Conservation (phyloP, 1,140 invertebrate genomes). For the Drosophila novamexicana region DNA sequence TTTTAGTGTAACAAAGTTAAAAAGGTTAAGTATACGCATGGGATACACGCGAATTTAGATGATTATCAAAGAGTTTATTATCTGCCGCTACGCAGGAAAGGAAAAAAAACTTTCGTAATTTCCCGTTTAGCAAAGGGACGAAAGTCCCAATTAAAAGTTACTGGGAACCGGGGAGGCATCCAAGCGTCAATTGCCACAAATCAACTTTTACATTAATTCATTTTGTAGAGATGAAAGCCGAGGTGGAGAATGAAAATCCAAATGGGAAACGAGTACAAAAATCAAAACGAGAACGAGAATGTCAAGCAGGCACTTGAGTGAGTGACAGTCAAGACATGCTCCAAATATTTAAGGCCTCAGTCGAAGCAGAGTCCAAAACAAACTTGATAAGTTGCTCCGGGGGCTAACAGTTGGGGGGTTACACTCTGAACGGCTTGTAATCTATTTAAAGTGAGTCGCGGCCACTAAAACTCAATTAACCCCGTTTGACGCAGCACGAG, state of each 20-base stretch:
- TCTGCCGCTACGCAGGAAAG: background rate
- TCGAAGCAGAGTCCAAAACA: constrained; percentile 60
- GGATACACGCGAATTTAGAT: background rate
- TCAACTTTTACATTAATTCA: constrained; percentile 79
- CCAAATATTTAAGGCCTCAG: constrained; percentile 68
- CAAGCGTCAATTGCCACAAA: constrained; percentile 77
- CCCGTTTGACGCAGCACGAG: constrained; percentile 69
- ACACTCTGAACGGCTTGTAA: constrained; percentile 58
- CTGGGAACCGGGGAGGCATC: constrained; percentile 52
- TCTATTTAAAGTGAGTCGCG: constrained; percentile 81
- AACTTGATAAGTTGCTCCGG: constrained; percentile 52
- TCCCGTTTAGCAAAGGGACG: constrained; percentile 50
- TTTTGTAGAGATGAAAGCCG: constrained; percentile 45
- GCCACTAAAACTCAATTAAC: constrained; percentile 84
- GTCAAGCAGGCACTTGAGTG: constrained; percentile 43
- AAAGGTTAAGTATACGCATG: background rate
- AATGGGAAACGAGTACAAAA: background rate
- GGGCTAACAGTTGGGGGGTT: background rate
- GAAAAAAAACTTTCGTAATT: constrained; percentile 70
- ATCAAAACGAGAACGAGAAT: background rate
- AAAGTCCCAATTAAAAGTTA: constrained; percentile 70
- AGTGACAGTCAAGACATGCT: constrained; percentile 63
- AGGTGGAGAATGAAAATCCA: background rate
- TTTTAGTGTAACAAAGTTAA: background rate
- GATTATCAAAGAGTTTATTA: constrained; percentile 6